These are phyloP conservation scores for Amiota mariae DNA, from an alignment of 2,888 invertebrate genomes.

Conservation along the genomic window DNA sequence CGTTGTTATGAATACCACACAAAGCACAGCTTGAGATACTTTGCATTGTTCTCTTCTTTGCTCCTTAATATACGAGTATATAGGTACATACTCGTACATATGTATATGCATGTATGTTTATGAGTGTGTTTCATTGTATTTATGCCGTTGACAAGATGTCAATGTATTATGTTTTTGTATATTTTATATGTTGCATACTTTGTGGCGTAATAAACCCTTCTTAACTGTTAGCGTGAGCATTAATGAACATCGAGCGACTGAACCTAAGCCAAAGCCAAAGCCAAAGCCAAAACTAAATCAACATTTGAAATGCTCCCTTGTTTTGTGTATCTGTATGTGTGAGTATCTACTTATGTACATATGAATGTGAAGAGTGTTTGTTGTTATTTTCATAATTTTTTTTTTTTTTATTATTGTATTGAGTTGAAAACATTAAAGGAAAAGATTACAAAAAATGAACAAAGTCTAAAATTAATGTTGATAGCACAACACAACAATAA, in stretches of 20 bases:
- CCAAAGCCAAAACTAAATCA: no score
- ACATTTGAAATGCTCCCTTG: no score
- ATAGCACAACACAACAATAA: background rate
- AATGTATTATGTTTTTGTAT: slow-evolving; percentile 9
- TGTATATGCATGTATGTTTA: background rate
- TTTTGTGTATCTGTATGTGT: no score
- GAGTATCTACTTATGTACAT: no score
- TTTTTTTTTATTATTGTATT: slow-evolving; percentile 54
- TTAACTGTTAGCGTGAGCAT: slow-evolving; percentile 50
- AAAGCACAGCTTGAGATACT: background rate
- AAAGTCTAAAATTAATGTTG: slow-evolving; percentile 46
- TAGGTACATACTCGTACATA: background rate
- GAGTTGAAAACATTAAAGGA: no score
- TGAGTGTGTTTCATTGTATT: slow-evolving; percentile 36
- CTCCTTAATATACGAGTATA: background rate
- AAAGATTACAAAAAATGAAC: slow-evolving; percentile 41
- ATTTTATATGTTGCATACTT: slow-evolving; percentile 17
- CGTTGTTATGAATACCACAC: background rate
- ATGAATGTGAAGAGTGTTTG: no score
- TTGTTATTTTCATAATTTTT: slow-evolving; percentile 36
- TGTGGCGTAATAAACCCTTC: slow-evolving; percentile 49
- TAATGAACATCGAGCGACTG: slow-evolving; percentile 9
- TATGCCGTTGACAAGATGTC: slow-evolving; percentile 30
- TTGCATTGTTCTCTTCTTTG: background rate
- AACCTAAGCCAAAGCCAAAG: slow-evolving; percentile 2